phyloP scores from a whole-genome alignment of 92 coral and sea anemone species.

The Phenganax marumi region DNA sequence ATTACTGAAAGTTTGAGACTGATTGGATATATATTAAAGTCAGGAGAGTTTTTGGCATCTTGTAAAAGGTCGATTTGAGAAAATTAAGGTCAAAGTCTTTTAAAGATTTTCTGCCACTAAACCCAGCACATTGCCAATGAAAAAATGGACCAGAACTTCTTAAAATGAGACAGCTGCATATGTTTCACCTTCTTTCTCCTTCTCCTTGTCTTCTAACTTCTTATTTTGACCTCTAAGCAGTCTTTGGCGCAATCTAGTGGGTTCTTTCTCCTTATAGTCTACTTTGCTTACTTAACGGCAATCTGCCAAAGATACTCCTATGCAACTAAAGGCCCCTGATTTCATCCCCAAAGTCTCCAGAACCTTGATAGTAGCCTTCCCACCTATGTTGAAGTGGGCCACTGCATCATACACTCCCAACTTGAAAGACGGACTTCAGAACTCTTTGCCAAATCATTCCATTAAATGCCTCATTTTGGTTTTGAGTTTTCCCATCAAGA shows the following conservation, averaged over 20 bases:
- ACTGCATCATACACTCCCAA: slow-evolving; percentile 54
- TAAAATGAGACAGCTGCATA: slow-evolving; percentile 42
- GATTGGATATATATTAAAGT: background rate
- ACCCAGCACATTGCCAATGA: background rate
- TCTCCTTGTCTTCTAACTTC: slow-evolving; percentile 31
- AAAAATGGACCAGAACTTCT: background rate
- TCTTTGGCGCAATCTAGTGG: background rate
- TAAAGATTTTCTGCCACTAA: background rate
- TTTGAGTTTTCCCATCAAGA: slow-evolving; percentile 56
- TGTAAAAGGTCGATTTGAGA: no score
- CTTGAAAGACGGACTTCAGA: slow-evolving; percentile 34
- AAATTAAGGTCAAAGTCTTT: no score
- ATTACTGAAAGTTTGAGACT: slow-evolving; percentile 4
- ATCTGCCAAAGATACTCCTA: background rate
- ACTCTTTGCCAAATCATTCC: slow-evolving; percentile 47
- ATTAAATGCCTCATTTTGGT: no score
- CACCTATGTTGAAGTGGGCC: slow-evolving; percentile 50
- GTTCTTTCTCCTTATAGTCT: background rate
- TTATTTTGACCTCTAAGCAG: no score
- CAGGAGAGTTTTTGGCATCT: slow-evolving; percentile 20
- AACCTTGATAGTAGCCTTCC: slow-evolving; percentile 27
- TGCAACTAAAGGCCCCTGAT: slow-evolving; percentile 22
- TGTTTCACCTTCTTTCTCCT: no score
- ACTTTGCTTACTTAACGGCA: slow-evolving; percentile 2
- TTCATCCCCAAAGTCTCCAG: slow-evolving; percentile 31